Conservation (phyloP, 1,140 invertebrate genomes). For the Nasonia vitripennis region DNA sequence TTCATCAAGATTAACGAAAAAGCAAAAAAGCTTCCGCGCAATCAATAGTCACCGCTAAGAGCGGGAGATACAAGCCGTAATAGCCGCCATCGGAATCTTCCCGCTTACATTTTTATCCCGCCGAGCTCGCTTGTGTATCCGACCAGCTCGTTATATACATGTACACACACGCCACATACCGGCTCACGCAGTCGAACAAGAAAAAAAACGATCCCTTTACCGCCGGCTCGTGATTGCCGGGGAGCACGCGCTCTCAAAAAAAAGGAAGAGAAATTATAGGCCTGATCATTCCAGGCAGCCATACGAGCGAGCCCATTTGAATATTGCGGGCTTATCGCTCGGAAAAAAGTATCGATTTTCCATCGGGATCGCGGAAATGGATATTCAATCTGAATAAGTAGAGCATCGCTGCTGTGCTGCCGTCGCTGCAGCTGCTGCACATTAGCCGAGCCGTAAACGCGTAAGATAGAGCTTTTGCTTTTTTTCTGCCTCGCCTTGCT, state of each 20-base stretch:
- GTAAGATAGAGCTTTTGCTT: neutral
- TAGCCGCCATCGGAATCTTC: neutral
- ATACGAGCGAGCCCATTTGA: neutral
- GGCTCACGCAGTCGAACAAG: neutral
- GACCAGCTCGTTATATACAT: no score
- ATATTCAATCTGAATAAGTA: conserved; percentile 33
- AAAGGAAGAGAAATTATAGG: neutral
- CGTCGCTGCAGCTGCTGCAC: neutral
- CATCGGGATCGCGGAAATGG: conserved; percentile 30
- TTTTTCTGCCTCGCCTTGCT: neutral
- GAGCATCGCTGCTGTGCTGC: neutral
- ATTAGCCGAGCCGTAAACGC: conserved; percentile 16
- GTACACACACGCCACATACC: no score
- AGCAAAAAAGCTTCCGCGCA: no score
- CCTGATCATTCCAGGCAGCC: neutral
- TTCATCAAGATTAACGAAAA: no score
- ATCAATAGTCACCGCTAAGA: neutral
- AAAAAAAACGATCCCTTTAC: neutral
- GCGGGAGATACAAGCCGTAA: neutral
- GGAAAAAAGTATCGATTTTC: conserved; percentile 36
- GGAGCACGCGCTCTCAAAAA: neutral
- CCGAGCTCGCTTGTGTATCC: neutral
- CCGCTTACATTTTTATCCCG: neutral
- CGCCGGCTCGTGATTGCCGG: neutral
- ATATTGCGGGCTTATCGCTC: neutral